Percentiles rank a stretch among this genome's conserved stretches.
These are phyloP conservation scores for Ictalurus furcatus DNA, from an alignment of 2,113 vertebrate species.

Conservation along the genomic window DNA sequence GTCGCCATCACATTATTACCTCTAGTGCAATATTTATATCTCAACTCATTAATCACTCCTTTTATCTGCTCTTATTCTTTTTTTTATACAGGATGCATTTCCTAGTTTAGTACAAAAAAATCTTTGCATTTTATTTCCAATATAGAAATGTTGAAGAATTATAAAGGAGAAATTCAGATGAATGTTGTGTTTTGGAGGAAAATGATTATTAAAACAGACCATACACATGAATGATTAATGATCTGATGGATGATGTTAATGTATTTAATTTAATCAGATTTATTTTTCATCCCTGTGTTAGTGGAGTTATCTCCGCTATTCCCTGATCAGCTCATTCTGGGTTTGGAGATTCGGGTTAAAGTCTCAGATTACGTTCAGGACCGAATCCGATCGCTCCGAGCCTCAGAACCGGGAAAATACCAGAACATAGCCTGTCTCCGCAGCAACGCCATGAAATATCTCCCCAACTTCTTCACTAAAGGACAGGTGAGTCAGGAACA, in stretches of 20 bases:
- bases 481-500: conserved; percentile 76
- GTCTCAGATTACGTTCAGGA: conserved; percentile 91
- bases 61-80: background rate
- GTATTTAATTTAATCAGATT: background rate
- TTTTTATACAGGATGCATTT: background rate
- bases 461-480: conserved; percentile 91
- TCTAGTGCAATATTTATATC: background rate
- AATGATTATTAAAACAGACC: background rate
- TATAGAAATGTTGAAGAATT: background rate
- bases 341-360: conserved; percentile 89
- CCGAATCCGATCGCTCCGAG: conserved; percentile 81
- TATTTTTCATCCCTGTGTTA: conserved; percentile 51
- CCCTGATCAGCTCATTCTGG: conserved; percentile 83
- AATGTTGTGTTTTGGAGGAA: background rate
- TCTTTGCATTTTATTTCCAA: background rate
- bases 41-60: background rate
- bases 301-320: conserved; percentile 86
- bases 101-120: background rate
- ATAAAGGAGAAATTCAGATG: background rate
- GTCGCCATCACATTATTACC: background rate
- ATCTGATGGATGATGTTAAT: background rate
- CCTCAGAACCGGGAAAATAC: conserved; percentile 76
- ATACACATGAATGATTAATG: background rate
- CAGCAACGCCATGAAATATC: conserved; percentile 94
- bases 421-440: conserved; percentile 91